Percentiles rank a stretch among this genome's conserved stretches.
Conservation (phyloP, 2,797 vertebrate species). For the Parotocinclus haroldoi region DNA sequence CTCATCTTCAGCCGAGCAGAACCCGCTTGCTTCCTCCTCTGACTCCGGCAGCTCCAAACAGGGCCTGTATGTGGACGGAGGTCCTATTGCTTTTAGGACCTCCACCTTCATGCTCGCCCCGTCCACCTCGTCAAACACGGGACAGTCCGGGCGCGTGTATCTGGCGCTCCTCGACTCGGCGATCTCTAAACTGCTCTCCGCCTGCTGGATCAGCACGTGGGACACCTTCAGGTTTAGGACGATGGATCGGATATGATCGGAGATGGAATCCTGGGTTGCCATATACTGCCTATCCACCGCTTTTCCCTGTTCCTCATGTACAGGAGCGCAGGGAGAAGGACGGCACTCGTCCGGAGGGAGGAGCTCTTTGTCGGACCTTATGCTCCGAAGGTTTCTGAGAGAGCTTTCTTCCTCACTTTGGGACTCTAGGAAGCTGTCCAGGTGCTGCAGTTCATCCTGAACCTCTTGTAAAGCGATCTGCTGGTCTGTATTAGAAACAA, state of each 20-base stretch:
- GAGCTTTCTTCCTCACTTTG: neutral
- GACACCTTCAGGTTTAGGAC: constrained; percentile 59
- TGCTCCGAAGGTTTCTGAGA: neutral
- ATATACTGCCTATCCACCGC: neutral
- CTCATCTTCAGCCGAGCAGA: constrained; percentile 49
- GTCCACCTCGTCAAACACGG: constrained; percentile 22
- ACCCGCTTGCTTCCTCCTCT: neutral
- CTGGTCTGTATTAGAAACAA: neutral
- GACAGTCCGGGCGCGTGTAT: neutral
- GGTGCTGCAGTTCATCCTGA: constrained; percentile 15
- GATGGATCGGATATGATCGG: constrained; percentile 47
- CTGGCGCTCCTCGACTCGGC: constrained; percentile 14
- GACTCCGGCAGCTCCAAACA: neutral
- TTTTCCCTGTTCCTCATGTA: neutral
- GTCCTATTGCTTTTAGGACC: constrained; percentile 45
- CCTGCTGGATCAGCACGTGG: constrained; percentile 53
- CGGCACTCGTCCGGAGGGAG: constrained; percentile 25
- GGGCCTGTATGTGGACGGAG: constrained; percentile 42
- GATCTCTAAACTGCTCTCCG: constrained; percentile 40
- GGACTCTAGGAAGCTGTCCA: constrained; percentile 34
- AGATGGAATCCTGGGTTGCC: neutral
- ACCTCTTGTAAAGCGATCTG: constrained; percentile 10
- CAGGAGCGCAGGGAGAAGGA: neutral
- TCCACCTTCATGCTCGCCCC: neutral
- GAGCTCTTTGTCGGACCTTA: constrained; percentile 8